Base-by-base conservation (phyloP, 2,797 vertebrate genomes). In the Neosalanx taihuensis region DNA sequence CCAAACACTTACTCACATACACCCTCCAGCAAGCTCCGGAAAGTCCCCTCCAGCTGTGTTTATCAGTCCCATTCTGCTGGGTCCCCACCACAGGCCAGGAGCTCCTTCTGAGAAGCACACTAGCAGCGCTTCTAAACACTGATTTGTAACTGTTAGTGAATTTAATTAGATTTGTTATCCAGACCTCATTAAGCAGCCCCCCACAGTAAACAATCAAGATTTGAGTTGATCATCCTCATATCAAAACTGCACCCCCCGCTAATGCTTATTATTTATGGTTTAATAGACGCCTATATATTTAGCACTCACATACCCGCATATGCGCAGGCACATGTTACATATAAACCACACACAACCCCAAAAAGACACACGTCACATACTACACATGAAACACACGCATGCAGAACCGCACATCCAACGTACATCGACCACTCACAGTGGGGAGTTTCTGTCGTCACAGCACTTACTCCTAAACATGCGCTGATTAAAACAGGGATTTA, bases 401-500 rank as follows among this genome's bases (percentile, higher is more conserved):
- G 73, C 37, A 35, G 66, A 61, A 57, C 29, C 69, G 57, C 58
- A 29, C 69, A 71, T 37, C 30, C 57, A 29, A 67, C 41, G 56
- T 31, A 62, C 69, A 59, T 23, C 23, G 31, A 65, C 53, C 69
- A 81, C 71, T 78, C 61, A 75, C 83, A 74, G 79, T 83, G 80
- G 87, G 82, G 82, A 75, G 67, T 89, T 90, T 88, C 78, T 91
- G 90, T 90, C 89, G 85, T 81, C 74, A 49, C 88, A 88, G 90
- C 90, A 90, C 83, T 92, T 92, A n/a, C n/a, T 90, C 79, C 83
- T 83, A 85, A 91, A 88, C 87, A 81, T 81, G 71, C 81, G 82
- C 82, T 91, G 90, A 90, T 89, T 92, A 89, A 89, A 90, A 93
- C 89, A 87, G 85, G 77, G 77, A 81, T 92, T 93, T 92, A 91